phyloP scores from a whole-genome alignment of 2,888 invertebrate species.

The Leptothorax acervorum region DNA sequence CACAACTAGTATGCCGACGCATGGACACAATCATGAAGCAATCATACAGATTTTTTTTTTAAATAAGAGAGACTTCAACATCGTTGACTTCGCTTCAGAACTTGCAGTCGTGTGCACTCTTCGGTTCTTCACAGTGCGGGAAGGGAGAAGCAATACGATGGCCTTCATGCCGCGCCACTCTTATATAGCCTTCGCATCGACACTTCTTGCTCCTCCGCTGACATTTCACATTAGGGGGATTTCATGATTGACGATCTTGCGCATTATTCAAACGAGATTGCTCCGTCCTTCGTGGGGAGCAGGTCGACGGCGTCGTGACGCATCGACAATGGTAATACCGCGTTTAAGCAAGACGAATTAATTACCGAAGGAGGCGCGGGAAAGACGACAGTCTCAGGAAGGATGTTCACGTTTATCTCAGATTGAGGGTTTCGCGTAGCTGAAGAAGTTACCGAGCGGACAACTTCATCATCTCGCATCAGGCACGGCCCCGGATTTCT shows the following conservation, averaged over 20 bases:
- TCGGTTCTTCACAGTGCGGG: background rate
- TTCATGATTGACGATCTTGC: constrained; percentile 38
- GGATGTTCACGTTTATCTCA: constrained; percentile 30
- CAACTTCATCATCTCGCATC: constrained; percentile 27
- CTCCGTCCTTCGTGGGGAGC: background rate
- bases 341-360: constrained; percentile 16
- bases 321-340: constrained; percentile 8
- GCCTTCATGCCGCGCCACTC: constrained; percentile 16
- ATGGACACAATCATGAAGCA: background rate
- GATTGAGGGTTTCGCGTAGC: constrained; percentile 3
- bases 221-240: constrained; percentile 18
- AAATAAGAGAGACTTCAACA: background rate
- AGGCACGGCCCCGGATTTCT: constrained; percentile 11
- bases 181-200: constrained; percentile 14
- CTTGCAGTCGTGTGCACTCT: background rate
- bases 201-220: constrained; percentile 25
- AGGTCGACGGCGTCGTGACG: background rate
- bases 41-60: background rate
- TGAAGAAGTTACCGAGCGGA: background rate
- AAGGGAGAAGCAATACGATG: constrained; percentile 18
- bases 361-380: background rate
- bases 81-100: background rate
- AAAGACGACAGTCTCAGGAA: background rate
- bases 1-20: background rate
- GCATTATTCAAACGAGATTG: constrained; percentile 41